These are phyloP conservation scores for Bugula neritina DNA, from an alignment of 2,888 invertebrate genomes.

Conservation along the genomic window DNA sequence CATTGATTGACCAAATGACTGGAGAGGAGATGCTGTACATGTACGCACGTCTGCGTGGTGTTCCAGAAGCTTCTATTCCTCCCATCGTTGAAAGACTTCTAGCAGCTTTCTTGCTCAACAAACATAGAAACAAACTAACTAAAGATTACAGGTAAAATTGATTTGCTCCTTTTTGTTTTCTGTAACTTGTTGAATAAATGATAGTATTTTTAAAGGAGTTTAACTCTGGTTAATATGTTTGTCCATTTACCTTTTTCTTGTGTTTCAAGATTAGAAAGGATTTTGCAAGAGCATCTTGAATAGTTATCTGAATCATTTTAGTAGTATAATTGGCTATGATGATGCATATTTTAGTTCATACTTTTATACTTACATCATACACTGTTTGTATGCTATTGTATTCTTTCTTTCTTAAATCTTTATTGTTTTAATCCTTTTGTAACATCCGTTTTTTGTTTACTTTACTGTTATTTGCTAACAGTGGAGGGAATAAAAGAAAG, in stretches of 20 bases:
- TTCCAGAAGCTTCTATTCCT: constrained; percentile 29
- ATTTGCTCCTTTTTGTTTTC: background rate
- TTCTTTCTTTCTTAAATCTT: no score
- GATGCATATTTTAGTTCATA: no score
- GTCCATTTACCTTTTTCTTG: no score
- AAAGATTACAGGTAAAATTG: constrained; percentile 38
- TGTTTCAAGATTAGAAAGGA: no score
- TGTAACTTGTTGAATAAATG: background rate
- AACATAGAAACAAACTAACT: constrained; percentile 52
- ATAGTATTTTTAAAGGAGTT: background rate
- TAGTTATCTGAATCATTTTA: no score
- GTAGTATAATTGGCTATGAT: no score
- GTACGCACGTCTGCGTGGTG: constrained; percentile 33
- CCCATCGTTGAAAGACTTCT: constrained; percentile 29
- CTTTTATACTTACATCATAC: no score
- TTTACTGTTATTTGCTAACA: constrained; percentile 39
- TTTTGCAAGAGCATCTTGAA: no score
- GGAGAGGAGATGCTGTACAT: constrained; percentile 33
- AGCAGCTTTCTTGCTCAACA: constrained; percentile 28
- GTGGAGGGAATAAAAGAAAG: constrained; percentile 48
- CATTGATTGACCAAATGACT: constrained; percentile 35
- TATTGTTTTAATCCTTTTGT: no score
- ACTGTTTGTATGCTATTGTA: no score
- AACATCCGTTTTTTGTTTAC: background rate
- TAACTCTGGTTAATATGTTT: no score